Evolutionary conservation across 1,140 invertebrate genomes (phyloP).

Genomic region (Orchesella cincta): DNA sequence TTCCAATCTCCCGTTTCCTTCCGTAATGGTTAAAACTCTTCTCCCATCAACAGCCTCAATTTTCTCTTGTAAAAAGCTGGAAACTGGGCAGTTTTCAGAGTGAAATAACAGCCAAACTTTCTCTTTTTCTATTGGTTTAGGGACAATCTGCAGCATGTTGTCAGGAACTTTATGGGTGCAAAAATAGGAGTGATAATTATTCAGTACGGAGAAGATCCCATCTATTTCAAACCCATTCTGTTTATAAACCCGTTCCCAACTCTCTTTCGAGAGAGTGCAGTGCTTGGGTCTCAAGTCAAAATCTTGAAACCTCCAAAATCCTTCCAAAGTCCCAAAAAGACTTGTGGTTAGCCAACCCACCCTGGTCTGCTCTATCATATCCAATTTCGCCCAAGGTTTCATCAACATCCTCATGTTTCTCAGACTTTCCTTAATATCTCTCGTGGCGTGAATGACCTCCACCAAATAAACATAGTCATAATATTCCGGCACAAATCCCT

Average conservation of each 20-base stretch:
- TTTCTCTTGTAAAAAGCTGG: no score
- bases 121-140: no score
- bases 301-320: conserved; percentile 43
- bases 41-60: no score
- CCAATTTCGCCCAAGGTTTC: neutral
- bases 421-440: conserved; percentile 12
- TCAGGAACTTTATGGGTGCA: no score
- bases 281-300: conserved; percentile 1
- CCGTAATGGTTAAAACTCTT: no score
- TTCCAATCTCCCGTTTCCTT: no score
- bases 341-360: neutral
- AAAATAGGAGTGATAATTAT: no score
- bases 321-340: conserved; percentile 36
- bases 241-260: conserved; percentile 20
- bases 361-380: neutral
- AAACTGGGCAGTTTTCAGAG: no score
- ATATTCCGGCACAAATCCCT: conserved; percentile 34
- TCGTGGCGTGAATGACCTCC: conserved; percentile 36
- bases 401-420: conserved; percentile 22
- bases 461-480: conserved; percentile 28
- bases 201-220: no score
- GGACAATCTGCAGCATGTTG: no score
- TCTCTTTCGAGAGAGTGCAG: neutral
- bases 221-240: conserved; percentile 35
- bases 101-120: no score